These are phyloP conservation scores for Dryomyza anilis DNA, from an alignment of 2,888 invertebrate genomes.

Conservation along the genomic window DNA sequence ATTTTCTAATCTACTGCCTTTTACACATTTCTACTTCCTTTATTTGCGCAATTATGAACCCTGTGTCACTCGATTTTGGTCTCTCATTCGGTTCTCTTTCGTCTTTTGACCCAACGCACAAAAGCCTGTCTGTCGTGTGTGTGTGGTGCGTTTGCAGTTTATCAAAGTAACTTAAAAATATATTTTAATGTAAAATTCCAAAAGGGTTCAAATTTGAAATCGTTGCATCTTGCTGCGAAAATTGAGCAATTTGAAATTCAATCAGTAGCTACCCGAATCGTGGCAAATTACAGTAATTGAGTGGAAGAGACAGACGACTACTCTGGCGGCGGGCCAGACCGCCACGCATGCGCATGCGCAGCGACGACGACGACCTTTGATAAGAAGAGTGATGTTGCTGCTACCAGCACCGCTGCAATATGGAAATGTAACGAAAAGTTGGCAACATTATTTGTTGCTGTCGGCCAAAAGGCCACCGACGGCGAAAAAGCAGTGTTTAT, in stretches of 20 bases:
- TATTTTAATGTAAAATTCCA: too few species aligned
- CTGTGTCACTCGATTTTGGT: too few species aligned
- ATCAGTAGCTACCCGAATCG: slow-evolving; percentile 57
- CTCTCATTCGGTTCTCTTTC: too few species aligned
- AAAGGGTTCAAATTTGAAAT: background rate
- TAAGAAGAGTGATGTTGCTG: background rate
- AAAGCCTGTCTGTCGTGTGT: too few species aligned
- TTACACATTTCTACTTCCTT: too few species aligned
- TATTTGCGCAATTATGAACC: too few species aligned
- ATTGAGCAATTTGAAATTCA: slow-evolving; percentile 63
- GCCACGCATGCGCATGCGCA: background rate
- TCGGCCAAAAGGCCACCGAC: slow-evolving; percentile 14
- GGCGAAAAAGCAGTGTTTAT: slow-evolving; percentile 5
- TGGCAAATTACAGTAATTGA: slow-evolving; percentile 26
- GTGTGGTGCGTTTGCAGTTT: background rate
- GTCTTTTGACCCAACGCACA: too few species aligned
- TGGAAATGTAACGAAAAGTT: slow-evolving; percentile 15
- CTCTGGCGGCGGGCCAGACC: background rate
- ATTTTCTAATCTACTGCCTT: too few species aligned
- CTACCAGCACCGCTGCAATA: background rate
- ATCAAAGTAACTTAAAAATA: slow-evolving; percentile 9
- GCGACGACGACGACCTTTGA: background rate
- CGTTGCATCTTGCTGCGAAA: slow-evolving; percentile 40
- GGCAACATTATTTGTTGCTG: background rate
- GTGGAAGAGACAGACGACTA: background rate